Percentiles rank a stretch among this genome's conserved stretches.
Conservation (phyloP, 2,888 invertebrate genomes). For the Pammene aurita region DNA sequence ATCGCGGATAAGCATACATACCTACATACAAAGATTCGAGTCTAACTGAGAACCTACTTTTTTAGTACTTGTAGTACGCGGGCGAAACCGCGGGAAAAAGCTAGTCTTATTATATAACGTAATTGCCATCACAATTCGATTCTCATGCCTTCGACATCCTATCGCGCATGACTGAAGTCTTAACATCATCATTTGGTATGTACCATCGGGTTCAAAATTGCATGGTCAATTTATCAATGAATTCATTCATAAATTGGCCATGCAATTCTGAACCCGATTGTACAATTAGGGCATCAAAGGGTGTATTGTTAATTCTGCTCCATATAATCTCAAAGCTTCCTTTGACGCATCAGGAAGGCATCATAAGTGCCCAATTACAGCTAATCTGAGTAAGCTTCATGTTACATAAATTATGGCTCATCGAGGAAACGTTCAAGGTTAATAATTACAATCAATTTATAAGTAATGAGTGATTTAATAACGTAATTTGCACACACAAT, state of each 20-base stretch:
- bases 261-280: too few relatives aligned
- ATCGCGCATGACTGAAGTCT: not conserved
- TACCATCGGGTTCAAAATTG: too few relatives aligned
- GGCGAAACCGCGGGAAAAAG: too few relatives aligned
- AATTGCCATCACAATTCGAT: too few relatives aligned
- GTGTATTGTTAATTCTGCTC: slow-evolving; percentile 28
- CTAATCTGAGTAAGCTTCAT: slow-evolving; percentile 29
- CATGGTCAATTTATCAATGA: too few relatives aligned
- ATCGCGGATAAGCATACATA: too few relatives aligned
- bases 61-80: too few relatives aligned
- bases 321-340: slow-evolving; percentile 37
- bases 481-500: not conserved
- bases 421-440: slow-evolving; percentile 41
- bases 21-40: too few relatives aligned
- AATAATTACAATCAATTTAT: slow-evolving; percentile 38
- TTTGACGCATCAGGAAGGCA: slow-evolving; percentile 29
- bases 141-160: too few relatives aligned
- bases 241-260: too few relatives aligned
- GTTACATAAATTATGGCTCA: slow-evolving; percentile 44
- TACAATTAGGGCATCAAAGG: slow-evolving; percentile 34
- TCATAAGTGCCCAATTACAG: slow-evolving; percentile 38
- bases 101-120: too few relatives aligned
- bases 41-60: too few relatives aligned
- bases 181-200: slow-evolving; percentile 21
- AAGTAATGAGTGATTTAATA: not conserved